Base-by-base conservation (phyloP, 2,113 vertebrate genomes). In the Leptobrachium leishanense region DNA sequence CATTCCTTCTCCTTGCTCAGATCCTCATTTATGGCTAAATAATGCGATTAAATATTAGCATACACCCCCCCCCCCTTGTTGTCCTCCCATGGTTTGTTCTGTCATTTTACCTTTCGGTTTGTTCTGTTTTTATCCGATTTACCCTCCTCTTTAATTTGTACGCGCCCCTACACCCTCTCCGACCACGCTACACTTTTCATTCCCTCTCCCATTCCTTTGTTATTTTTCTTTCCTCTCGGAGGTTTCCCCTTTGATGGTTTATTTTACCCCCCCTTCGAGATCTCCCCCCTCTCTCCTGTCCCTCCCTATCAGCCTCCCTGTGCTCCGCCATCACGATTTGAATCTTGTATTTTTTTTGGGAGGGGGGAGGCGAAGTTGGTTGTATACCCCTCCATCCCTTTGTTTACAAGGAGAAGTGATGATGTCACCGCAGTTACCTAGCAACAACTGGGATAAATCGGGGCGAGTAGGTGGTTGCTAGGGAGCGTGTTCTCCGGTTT, bases 351-450 rank as follows among this genome's bases (percentile, higher is more conserved):
- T 73, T 77, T 79, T 39, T 39, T 54, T 10, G 43, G 44, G 67
- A 46, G 68, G 46, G 20, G 20, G 20, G 20, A 31, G 20, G 20
- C 20, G 20, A 31, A 1, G 20, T 31, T 46, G 44, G 8, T 54
- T 53, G 15, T 71, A 44, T 43, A 15, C 76, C 76, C 68, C 20
- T 31, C 57, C 76, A 55, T 64, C 8, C 66, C 43, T 57, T 90
- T 92, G 93, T 93, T 95, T 94, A 95, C 90, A 86, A 89, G 87
- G 84, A 88, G 84, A 86, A 91, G 86, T 89, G 88, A 87, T 90
- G 91, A 91, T 93, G 92, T 93, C 92, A 94, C 94, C 90, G 85
- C 75, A 84, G 92, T 95, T 89, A 88, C 94, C 88, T 90, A 91
- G 93, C 91, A 90, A 96, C 94, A 2, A 82, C 89, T 86, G 44